phyloP scores from a whole-genome alignment of 2,888 invertebrate genomes.

The Calliopum simillimum region DNA sequence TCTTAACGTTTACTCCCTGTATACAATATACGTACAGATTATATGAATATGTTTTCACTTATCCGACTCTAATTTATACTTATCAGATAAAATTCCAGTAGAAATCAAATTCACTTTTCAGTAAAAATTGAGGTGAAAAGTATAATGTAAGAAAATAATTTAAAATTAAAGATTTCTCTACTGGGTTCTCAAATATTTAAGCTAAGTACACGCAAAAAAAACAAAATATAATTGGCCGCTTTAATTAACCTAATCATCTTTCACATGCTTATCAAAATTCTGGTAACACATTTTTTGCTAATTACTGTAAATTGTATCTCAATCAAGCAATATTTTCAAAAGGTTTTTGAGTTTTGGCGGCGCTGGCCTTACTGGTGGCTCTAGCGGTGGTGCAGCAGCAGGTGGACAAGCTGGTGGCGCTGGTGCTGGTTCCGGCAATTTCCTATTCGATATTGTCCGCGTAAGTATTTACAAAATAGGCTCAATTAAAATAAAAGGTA shows the following conservation, averaged over 20 bases:
- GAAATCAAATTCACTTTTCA: too few relatives aligned
- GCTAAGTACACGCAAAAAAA: background rate
- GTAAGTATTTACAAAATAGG: slow-evolving; percentile 71
- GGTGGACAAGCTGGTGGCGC: slow-evolving; percentile 69
- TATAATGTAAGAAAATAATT: too few relatives aligned
- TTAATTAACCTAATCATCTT: background rate
- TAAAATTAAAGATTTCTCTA: too few relatives aligned
- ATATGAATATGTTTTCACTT: too few relatives aligned
- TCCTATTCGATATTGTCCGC: slow-evolving; percentile 89
- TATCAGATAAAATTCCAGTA: too few relatives aligned
- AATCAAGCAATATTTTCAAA: slow-evolving; percentile 61
- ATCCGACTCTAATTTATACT: too few relatives aligned
- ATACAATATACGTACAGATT: too few relatives aligned
- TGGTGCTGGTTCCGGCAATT: slow-evolving; percentile 85
- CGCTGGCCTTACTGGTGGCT: slow-evolving; percentile 61
- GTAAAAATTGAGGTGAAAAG: too few relatives aligned
- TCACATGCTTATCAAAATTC: slow-evolving; percentile 38
- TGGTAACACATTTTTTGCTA: slow-evolving; percentile 46
- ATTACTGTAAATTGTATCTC: slow-evolving; percentile 11
- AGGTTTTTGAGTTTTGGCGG: slow-evolving; percentile 68
- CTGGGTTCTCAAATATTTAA: too few relatives aligned
- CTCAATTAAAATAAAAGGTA: too few relatives aligned
- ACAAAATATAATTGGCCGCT: background rate
- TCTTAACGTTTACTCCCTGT: too few relatives aligned
- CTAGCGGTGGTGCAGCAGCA: slow-evolving; percentile 60